These are phyloP conservation scores for Psammodynastes pulverulentus DNA, from an alignment of 2,113 vertebrate species.

Conservation along the genomic window DNA sequence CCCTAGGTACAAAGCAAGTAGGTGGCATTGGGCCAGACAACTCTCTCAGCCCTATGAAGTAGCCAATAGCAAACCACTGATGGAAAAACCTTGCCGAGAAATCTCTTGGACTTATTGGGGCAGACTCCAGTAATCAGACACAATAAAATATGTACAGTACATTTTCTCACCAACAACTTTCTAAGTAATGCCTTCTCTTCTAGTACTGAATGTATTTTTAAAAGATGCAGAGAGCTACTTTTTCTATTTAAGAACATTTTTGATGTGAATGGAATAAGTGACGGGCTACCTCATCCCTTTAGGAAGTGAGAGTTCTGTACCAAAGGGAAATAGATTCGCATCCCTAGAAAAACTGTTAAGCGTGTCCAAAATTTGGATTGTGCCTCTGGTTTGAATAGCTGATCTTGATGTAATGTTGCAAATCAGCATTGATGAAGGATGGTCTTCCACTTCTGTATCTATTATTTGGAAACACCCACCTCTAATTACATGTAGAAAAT, in stretches of 20 bases:
- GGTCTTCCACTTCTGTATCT: background rate
- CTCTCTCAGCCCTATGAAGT: background rate
- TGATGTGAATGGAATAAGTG: background rate
- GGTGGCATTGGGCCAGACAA: background rate
- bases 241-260: background rate
- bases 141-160: background rate
- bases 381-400: background rate
- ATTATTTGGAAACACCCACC: background rate
- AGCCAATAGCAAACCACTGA: background rate
- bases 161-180: background rate
- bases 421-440: background rate
- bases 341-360: background rate
- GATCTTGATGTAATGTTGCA: background rate
- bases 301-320: background rate
- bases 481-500: background rate
- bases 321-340: background rate
- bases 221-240: background rate
- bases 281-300: background rate
- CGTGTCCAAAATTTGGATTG: background rate
- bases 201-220: background rate
- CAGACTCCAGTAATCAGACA: background rate
- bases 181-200: background rate
- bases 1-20: background rate
- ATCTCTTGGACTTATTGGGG: background rate
- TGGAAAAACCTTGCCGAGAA: background rate